phyloP scores from a whole-genome alignment of 2,113 vertebrate species.

The Trachemys scripta region DNA sequence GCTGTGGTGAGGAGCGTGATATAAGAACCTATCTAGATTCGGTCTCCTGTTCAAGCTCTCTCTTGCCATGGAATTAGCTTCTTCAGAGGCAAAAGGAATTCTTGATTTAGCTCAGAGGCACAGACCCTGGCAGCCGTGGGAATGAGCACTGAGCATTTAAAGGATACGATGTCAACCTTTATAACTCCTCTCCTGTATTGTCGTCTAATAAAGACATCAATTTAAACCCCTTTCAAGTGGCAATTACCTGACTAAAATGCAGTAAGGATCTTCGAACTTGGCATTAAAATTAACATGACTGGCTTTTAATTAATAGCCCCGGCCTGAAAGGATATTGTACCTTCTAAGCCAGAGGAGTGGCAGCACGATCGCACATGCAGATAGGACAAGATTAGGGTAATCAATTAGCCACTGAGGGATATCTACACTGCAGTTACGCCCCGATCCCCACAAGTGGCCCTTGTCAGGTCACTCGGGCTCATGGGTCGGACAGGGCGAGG shows the following conservation, averaged over 20 bases:
- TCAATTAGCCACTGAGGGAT: not conserved
- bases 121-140: not conserved
- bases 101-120: constrained; percentile 14
- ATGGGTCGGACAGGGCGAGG: accelerated
- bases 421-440: not conserved
- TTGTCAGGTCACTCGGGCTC: not conserved
- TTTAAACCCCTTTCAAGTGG: constrained; percentile 66
- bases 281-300: constrained; percentile 71
- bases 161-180: constrained; percentile 61
- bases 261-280: constrained; percentile 70
- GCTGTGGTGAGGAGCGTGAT: accelerated
- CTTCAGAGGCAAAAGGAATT: not conserved
- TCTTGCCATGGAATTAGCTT: not conserved
- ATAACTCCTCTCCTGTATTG: constrained; percentile 38
- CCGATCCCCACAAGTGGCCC: too few relatives aligned
- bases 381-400: not conserved
- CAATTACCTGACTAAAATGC: constrained; percentile 77
- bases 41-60: not conserved
- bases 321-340: constrained; percentile 36
- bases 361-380: not conserved
- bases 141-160: not conserved
- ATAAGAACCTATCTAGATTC: not conserved
- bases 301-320: constrained; percentile 70
- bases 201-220: constrained; percentile 64
- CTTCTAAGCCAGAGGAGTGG: constrained; percentile 13